Conservation (phyloP, 2,797 vertebrate genomes). For the Diceros bicornis region DNA sequence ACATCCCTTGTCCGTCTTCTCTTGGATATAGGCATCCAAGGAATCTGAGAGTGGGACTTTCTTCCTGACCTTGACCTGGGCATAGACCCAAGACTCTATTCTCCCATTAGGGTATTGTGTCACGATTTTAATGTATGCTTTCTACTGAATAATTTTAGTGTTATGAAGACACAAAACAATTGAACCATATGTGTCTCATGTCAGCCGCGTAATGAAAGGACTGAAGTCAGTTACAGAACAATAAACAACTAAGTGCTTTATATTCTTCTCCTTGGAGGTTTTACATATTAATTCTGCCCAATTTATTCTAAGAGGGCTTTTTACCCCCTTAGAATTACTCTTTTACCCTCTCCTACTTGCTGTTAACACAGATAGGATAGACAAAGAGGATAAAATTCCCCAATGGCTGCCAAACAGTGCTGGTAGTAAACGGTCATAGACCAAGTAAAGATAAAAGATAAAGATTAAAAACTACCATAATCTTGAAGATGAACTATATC, state of each 20-base stretch:
- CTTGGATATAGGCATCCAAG: background rate
- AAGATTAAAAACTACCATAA: background rate
- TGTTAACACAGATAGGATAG: background rate
- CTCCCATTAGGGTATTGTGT: constrained; percentile 68
- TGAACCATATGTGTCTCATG: constrained; percentile 82
- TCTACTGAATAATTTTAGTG: constrained; percentile 83
- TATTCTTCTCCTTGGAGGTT: constrained; percentile 81
- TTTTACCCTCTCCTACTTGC: constrained; percentile 60
- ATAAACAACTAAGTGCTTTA: constrained; percentile 87
- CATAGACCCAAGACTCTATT: constrained; percentile 72
- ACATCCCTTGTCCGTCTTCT: background rate
- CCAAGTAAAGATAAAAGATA: constrained; percentile 9
- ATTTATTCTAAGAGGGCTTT: constrained; percentile 49
- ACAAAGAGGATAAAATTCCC: background rate
- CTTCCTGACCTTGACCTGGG: constrained; percentile 77
- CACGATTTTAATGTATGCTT: constrained; percentile 80
- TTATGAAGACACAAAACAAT: constrained; percentile 82
- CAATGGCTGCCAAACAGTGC: background rate
- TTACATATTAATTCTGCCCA: constrained; percentile 66
- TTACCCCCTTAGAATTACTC: background rate
- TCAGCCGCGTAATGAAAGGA: constrained; percentile 83
- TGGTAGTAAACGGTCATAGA: background rate
- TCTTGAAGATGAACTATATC: background rate
- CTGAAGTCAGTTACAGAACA: constrained; percentile 80
- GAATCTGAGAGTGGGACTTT: constrained; percentile 74